Percentiles rank a stretch among this genome's conserved stretches.
These are phyloP conservation scores for Pseudolycoriella hygida DNA, from an alignment of 2,888 invertebrate genomes.

Conservation along the genomic window DNA sequence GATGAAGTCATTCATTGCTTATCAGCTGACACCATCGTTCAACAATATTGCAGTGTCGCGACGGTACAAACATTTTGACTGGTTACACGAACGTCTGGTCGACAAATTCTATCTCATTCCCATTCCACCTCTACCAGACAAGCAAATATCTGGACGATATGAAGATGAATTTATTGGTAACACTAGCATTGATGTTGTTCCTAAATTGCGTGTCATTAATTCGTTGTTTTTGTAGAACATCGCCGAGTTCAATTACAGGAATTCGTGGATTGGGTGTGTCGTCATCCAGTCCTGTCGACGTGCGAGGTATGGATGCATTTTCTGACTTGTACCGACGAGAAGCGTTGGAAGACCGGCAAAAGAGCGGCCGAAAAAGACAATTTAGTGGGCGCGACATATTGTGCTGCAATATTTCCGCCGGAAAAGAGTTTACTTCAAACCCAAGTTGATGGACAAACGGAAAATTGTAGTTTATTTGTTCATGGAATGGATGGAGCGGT, in stretches of 20 bases:
- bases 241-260: conserved; percentile 85
- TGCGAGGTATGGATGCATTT: conserved; percentile 95
- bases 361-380: conserved; percentile 89
- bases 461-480: conserved; percentile 67
- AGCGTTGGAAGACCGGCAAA: conserved; percentile 94
- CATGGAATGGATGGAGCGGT: conserved; percentile 75
- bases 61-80: conserved; percentile 97
- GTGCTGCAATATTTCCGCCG: conserved; percentile 74
- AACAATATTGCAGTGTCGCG: conserved; percentile 76
- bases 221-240: conserved; percentile 40
- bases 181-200: no score
- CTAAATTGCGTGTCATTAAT: no score
- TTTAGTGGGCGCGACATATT: conserved; percentile 76
- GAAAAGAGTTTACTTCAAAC: conserved; percentile 56
- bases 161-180: conserved; percentile 78
- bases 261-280: conserved; percentile 92
- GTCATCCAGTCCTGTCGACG: conserved; percentile 85
- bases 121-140: conserved; percentile 93
- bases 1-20: conserved; percentile 92
- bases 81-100: conserved; percentile 86
- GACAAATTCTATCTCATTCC: conserved; percentile 91
- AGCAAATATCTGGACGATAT: conserved; percentile 92
- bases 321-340: conserved; percentile 91
- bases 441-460: conserved; percentile 64
- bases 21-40: conserved; percentile 88